These are phyloP conservation scores for Meiosimyza decipiens DNA, from an alignment of 2,888 invertebrate species.

Conservation along the genomic window DNA sequence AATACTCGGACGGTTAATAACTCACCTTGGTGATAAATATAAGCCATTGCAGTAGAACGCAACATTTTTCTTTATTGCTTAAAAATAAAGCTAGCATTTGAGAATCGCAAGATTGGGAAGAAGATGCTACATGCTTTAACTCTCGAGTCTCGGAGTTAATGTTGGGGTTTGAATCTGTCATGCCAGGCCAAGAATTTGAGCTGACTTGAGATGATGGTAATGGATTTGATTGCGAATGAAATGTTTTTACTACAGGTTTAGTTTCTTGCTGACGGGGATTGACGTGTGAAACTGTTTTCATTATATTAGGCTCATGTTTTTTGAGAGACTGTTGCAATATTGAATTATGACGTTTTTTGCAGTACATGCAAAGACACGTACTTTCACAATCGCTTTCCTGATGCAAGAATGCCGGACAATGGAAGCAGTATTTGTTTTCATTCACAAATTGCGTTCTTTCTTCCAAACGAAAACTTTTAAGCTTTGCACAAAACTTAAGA, in stretches of 20 bases:
- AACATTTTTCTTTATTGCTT: too few relatives aligned
- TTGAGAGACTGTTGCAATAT: background rate
- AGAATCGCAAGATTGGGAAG: too few relatives aligned
- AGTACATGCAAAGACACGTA: background rate
- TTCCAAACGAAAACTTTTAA: conserved; percentile 8
- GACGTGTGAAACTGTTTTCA: too few relatives aligned
- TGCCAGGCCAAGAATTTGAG: too few relatives aligned
- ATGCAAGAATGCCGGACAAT: conserved; percentile 5
- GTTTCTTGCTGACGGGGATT: too few relatives aligned
- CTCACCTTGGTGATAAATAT: conserved; percentile 12
- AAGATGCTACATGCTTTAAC: too few relatives aligned
- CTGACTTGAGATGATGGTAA: too few relatives aligned
- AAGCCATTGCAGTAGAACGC: conserved; percentile 1
- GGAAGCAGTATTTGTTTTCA: conserved; percentile 16
- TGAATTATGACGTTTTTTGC: background rate
- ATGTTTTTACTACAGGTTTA: too few relatives aligned
- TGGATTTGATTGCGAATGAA: too few relatives aligned
- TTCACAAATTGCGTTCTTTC: conserved; percentile 22
- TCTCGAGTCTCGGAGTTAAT: too few relatives aligned
- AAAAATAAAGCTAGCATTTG: too few relatives aligned
- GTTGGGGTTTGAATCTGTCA: too few relatives aligned
- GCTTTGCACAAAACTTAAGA: background rate
- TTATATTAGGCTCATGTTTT: background rate
- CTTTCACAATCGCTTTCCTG: background rate
- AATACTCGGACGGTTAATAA: conserved; percentile 26